Evolutionary conservation across 2,113 vertebrate genomes (phyloP), one percentile per base, ranked within the genome.

Genomic region (Columba livia): DNA sequence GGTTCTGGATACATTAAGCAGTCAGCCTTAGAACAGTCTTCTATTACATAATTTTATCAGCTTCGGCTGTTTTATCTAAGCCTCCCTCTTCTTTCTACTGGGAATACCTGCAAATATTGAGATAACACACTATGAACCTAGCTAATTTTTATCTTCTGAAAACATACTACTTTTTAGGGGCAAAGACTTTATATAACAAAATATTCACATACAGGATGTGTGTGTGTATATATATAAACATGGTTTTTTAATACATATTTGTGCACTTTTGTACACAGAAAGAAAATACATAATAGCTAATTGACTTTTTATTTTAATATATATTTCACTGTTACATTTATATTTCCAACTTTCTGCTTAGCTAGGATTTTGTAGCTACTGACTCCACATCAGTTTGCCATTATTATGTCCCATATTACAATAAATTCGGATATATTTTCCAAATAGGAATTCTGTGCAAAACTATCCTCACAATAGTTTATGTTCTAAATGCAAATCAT

Each of bases 61-160:
- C 12, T 71, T 90, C 61, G 2, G 0, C 11, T 60, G 28, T 71
- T 26, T 75, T 92, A 88, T 80, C 53, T 92, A 85, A 91, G 19
- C 7, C 31, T 79, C 38, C 9, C 5, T 87, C 19, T 74, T 70
- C 58, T 50, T 94, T 65, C 84, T 61, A 3, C 14, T 42, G 65
- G 72, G 84, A 92, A 79, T 60, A 79, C 9, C 80, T 96, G 80
- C 57, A 87, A 96, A 79, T 7, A 75, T 0, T 56, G 57, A 92
- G 89, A 87, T 94, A 94, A 56, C 61, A 24, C 5, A 15, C 23
- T 75, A 34, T 11, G 34, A 82, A 71, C 31, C 15, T 17, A 60
- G 29, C 15, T 92, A 57, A 65, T 74, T 88, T 92, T 95, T 92
- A 93, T 74, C 89, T 90, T 26, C 42, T 65, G 53, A 51, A 93